phyloP scores from a whole-genome alignment of 2,888 invertebrate genomes.

The Nemapogon koenigi region DNA sequence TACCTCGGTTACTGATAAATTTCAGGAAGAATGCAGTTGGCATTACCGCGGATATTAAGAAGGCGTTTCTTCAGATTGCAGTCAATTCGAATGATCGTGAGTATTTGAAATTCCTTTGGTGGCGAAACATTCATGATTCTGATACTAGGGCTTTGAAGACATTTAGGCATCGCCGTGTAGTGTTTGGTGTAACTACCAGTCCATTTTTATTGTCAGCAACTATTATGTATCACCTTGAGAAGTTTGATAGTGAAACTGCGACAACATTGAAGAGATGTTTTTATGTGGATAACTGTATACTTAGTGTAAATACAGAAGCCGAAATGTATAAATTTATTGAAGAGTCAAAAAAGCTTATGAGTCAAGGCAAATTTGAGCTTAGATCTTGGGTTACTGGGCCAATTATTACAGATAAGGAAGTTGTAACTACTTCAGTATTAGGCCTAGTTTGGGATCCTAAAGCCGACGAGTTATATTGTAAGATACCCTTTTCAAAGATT shows the following conservation, averaged over 20 bases:
- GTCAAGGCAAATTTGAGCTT: slow-evolving; percentile 14
- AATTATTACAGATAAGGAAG: too few relatives aligned
- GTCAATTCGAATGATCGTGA: slow-evolving; percentile 19
- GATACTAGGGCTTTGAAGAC: background rate
- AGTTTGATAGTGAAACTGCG: slow-evolving; percentile 3
- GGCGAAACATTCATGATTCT: background rate
- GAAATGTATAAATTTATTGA: slow-evolving; percentile 12
- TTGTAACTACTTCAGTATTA: too few relatives aligned
- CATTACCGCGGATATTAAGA: slow-evolving; percentile 20
- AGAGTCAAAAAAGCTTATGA: slow-evolving; percentile 13
- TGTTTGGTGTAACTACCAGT: slow-evolving; percentile 12
- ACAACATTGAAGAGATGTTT: slow-evolving; percentile 11
- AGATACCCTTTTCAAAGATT: background rate
- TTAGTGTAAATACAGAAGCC: slow-evolving; percentile 12
- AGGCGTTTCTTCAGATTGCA: slow-evolving; percentile 24
- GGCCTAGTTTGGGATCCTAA: slow-evolving; percentile 13
- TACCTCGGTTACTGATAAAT: slow-evolving; percentile 14
- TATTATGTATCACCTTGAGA: slow-evolving; percentile 9
- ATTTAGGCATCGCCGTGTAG: slow-evolving; percentile 11
- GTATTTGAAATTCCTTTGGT: slow-evolving; percentile 22
- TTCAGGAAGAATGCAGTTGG: slow-evolving; percentile 18
- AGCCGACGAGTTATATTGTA: slow-evolving; percentile 7
- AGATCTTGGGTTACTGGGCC: slow-evolving; percentile 13
- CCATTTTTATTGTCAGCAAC: slow-evolving; percentile 11
- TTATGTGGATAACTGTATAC: slow-evolving; percentile 16